Evolutionary conservation across 1,140 invertebrate genomes (phyloP).

Genomic region (Holotrichia oblita): DNA sequence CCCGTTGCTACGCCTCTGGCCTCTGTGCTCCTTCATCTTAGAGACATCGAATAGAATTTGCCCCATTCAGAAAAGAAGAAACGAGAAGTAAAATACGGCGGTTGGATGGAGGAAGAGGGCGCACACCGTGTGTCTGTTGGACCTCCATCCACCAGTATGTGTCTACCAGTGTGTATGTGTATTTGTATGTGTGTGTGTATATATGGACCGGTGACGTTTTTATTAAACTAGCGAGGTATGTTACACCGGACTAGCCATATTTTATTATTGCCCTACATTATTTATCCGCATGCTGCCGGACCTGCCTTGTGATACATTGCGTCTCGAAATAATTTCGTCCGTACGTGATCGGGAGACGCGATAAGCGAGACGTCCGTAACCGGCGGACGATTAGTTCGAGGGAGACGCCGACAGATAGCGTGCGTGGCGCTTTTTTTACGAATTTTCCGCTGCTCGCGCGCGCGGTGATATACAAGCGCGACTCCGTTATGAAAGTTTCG

Average conservation of each 20-base stretch:
- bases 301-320: conserved; percentile 49
- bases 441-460: conserved; percentile 30
- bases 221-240: conserved; percentile 56
- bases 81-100: background rate
- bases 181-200: background rate
- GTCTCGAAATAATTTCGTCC: conserved; percentile 28
- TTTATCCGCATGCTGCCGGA: conserved; percentile 55
- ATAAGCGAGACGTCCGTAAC: conserved; percentile 3
- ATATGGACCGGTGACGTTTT: conserved; percentile 53
- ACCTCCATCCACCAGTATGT: background rate
- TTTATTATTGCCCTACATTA: conserved; percentile 58
- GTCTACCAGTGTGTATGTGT: background rate
- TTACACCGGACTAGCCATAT: conserved; percentile 55
- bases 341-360: conserved; percentile 3
- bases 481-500: conserved; percentile 46
- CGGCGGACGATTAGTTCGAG: background rate
- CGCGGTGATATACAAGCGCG: conserved; percentile 41
- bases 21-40: background rate
- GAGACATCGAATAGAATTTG: no score
- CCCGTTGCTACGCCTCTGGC: background rate
- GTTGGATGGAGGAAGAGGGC: background rate
- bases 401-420: background rate
- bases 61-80: background rate
- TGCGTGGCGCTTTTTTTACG: conserved; percentile 25
- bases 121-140: background rate